Percentiles rank a stretch among this genome's conserved stretches.
Evolutionary conservation across 2,113 vertebrate species (phyloP).

Genomic region (Elephantulus edwardii): DNA sequence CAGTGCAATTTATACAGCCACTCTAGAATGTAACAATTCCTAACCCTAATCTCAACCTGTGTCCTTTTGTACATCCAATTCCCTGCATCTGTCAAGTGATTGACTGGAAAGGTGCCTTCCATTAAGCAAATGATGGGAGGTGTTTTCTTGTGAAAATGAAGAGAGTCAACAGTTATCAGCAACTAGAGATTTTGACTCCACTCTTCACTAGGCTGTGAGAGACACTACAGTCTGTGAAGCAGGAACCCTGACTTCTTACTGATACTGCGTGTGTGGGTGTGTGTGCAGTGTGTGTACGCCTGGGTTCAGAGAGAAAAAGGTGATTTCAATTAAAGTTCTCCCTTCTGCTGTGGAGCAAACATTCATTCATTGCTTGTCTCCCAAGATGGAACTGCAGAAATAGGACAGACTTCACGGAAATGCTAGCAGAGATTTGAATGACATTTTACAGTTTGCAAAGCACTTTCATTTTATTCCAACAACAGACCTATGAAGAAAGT

Average conservation of each 20-base stretch:
- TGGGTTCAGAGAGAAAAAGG: neutral
- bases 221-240: neutral
- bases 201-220: neutral
- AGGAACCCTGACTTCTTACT: neutral
- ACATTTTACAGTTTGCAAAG: neutral
- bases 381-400: neutral
- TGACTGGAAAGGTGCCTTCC: conserved; percentile 44
- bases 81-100: conserved; percentile 15
- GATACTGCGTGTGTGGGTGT: too few species aligned
- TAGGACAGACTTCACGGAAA: neutral
- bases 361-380: neutral
- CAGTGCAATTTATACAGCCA: neutral
- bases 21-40: conserved; percentile 21
- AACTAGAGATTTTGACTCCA: neutral
- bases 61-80: neutral
- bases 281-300: too few species aligned
- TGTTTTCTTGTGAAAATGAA: conserved; percentile 38
- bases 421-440: neutral
- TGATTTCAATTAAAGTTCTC: neutral
- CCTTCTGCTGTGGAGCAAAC: neutral
- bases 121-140: conserved; percentile 5
- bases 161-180: neutral
- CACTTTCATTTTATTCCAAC: neutral
- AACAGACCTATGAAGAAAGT: neutral
- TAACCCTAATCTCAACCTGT: conserved; percentile 19